Evolutionary conservation across 2,113 vertebrate species (phyloP).

Genomic region (Mustela nigripes): DNA sequence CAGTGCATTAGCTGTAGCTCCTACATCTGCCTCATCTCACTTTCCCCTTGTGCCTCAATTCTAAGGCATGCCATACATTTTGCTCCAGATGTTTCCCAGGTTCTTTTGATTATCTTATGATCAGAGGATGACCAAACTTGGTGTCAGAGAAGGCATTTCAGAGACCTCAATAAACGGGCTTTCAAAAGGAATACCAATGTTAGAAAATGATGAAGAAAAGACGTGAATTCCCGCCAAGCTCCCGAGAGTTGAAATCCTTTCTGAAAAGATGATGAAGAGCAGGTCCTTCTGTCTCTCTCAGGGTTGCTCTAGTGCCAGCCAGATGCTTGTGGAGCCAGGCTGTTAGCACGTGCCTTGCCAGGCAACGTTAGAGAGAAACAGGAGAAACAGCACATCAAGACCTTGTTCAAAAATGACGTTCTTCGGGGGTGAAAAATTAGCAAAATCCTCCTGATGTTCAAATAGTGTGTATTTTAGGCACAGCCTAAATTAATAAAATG

Average conservation of each 20-base stretch:
- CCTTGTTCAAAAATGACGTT: background rate
- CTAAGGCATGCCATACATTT: constrained; percentile 11
- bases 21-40: constrained; percentile 37
- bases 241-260: constrained; percentile 49
- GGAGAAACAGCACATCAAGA: background rate
- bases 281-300: constrained; percentile 1
- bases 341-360: constrained; percentile 20
- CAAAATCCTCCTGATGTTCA: background rate
- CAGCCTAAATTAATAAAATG: constrained; percentile 41
- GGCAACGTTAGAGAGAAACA: background rate
- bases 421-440: background rate
- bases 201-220: constrained; percentile 64
- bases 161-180: constrained; percentile 61
- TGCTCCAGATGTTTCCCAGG: constrained; percentile 57
- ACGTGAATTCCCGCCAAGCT: constrained; percentile 5
- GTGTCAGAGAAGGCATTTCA: constrained; percentile 10
- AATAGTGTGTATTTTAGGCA: background rate
- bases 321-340: background rate
- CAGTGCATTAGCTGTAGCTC: background rate
- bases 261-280: constrained; percentile 65
- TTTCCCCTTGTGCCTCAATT: constrained; percentile 45
- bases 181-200: constrained; percentile 46
- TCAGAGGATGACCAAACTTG: constrained; percentile 66
- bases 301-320: background rate
- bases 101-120: constrained; percentile 54